Conservation (phyloP, 1,140 invertebrate species). For the Drosophila bocqueti region DNA sequence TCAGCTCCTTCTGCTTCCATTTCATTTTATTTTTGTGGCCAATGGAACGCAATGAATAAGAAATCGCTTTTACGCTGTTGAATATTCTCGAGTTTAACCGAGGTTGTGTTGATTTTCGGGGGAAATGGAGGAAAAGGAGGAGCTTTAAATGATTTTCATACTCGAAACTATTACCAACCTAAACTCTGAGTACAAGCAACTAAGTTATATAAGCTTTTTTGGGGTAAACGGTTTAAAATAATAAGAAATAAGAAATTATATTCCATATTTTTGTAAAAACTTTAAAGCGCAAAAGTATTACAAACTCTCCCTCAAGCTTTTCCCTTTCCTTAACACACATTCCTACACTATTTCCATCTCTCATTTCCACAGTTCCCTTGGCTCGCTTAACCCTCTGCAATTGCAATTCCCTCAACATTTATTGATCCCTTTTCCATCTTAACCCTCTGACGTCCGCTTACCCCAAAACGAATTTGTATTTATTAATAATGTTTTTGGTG, state of each 20-base stretch:
- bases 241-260: too few species aligned
- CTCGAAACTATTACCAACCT: not conserved
- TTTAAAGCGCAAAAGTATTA: too few species aligned
- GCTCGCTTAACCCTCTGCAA: constrained; percentile 13
- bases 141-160: not conserved
- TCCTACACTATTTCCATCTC: not conserved
- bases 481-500: constrained; percentile 56
- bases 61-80: constrained; percentile 39
- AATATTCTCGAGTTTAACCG: constrained; percentile 11
- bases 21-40: constrained; percentile 29
- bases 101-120: not conserved
- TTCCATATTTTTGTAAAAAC: not conserved
- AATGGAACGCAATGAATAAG: constrained; percentile 56
- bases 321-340: not conserved
- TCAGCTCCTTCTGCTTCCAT: constrained; percentile 21
- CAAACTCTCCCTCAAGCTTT: not conserved
- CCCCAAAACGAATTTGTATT: constrained; percentile 55
- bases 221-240: too few species aligned
- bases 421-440: constrained; percentile 43
- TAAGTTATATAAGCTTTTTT: not conserved
- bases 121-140: not conserved
- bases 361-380: constrained; percentile 24
- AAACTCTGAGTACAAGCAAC: not conserved
- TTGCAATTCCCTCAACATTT: constrained; percentile 45
- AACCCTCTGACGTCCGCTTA: constrained; percentile 33